Percentiles rank a stretch among this genome's conserved stretches.
Conservation (phyloP, 2,888 invertebrate genomes). For the Entomobrya multifasciata region DNA sequence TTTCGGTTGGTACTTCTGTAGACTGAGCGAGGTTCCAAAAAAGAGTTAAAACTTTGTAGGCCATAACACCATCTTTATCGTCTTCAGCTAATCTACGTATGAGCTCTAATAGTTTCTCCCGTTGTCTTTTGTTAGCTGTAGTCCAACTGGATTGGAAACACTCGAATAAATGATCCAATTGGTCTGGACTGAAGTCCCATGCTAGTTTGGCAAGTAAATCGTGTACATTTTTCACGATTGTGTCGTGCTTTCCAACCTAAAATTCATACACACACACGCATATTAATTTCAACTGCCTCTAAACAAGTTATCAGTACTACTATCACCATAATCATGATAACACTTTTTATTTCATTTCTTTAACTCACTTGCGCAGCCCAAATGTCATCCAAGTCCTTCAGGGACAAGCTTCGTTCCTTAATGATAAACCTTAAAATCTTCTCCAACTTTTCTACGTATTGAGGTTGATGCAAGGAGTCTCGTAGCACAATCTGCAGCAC, state of each 20-base stretch:
- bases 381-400: slow-evolving; percentile 95
- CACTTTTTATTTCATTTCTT: not conserved
- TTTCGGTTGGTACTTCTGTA: slow-evolving; percentile 97
- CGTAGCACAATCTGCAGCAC: slow-evolving; percentile 96
- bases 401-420: slow-evolving; percentile 93
- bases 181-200: slow-evolving; percentile 99
- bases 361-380: slow-evolving; percentile 92
- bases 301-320: not conserved
- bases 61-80: slow-evolving; percentile 99
- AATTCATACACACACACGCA: slow-evolving; percentile 78
- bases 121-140: slow-evolving; percentile 96
- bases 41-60: slow-evolving; percentile 95
- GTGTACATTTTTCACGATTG: slow-evolving; percentile 98
- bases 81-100: slow-evolving; percentile 97
- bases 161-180: slow-evolving; percentile 97
- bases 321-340: not conserved
- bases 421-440: slow-evolving; percentile 98
- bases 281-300: not conserved
- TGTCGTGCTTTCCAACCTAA: slow-evolving; percentile 95
- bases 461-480: slow-evolving; percentile 97
- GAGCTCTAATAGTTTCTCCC: slow-evolving; percentile 96
- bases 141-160: slow-evolving; percentile 94
- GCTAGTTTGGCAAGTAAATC: slow-evolving; percentile 97
- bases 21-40: slow-evolving; percentile 99
- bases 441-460: slow-evolving; percentile 98